phyloP scores from a whole-genome alignment of 1,140 invertebrate genomes.

The Pinna nobilis region DNA sequence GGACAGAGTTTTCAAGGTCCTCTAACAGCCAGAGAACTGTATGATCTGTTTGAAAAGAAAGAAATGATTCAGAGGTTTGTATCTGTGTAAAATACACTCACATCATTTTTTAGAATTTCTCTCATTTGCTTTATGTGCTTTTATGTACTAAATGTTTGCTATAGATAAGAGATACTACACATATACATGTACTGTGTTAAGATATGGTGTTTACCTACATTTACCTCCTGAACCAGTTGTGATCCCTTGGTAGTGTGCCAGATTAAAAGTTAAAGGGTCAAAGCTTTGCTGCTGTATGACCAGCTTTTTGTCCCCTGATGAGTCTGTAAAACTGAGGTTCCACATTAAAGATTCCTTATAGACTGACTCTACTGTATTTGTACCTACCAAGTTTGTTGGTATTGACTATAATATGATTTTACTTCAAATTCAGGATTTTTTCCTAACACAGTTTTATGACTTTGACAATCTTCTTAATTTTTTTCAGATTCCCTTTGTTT shows the following conservation, averaged over 20 bases:
- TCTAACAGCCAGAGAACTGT: constrained; percentile 96
- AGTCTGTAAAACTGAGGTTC: background rate
- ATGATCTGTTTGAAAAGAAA: constrained; percentile 79
- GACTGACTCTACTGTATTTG: background rate
- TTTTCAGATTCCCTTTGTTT: constrained; percentile 92
- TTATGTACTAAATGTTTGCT: background rate
- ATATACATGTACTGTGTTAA: background rate
- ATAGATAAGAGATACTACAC: background rate
- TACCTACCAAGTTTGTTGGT: background rate
- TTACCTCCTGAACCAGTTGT: no score
- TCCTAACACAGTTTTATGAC: background rate
- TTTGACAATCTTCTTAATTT: constrained; percentile 9
- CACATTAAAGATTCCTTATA: background rate
- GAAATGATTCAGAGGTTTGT: constrained; percentile 81
- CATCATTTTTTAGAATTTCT: background rate
- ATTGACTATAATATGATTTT: background rate
- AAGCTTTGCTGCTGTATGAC: no score
- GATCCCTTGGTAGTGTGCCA: no score
- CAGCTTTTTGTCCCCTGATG: background rate
- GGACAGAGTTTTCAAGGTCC: constrained; percentile 99
- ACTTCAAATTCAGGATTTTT: background rate
- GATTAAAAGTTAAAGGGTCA: no score
- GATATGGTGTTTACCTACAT: background rate
- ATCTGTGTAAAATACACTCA: background rate
- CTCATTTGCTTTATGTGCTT: background rate